Conservation (phyloP, 2,113 vertebrate genomes). For the Tetrax tetrax region DNA sequence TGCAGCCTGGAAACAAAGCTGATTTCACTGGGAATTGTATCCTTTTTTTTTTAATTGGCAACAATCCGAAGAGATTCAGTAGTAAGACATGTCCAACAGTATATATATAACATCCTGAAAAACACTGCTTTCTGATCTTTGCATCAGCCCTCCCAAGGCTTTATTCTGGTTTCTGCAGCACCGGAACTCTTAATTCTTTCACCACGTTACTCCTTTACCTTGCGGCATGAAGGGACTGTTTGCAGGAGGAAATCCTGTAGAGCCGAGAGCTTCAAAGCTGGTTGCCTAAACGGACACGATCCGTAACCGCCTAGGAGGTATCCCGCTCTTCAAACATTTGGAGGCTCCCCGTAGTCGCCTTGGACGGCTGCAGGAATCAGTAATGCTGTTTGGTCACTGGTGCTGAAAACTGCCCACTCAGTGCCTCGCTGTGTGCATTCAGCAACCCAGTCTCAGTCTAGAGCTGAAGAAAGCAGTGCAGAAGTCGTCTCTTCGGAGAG, state of each 20-base stretch:
- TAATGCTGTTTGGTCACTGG: neutral
- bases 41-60: neutral
- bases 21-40: neutral
- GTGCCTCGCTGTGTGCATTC: neutral
- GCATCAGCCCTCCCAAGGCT: neutral
- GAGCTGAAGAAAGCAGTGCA: neutral
- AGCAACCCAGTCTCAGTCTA: neutral
- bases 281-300: neutral
- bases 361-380: neutral
- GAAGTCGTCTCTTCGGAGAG: neutral
- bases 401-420: fast-evolving
- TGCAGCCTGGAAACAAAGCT: neutral
- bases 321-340: neutral
- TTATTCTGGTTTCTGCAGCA: neutral
- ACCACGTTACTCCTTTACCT: neutral
- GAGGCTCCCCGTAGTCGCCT: neutral
- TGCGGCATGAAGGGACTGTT: neutral
- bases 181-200: neutral
- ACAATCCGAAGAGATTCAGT: neutral
- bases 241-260: neutral
- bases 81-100: neutral
- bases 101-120: neutral
- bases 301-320: neutral
- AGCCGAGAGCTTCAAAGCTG: neutral
- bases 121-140: neutral